These are phyloP conservation scores for Mesoligia furuncula DNA, from an alignment of 2,888 invertebrate species.

Conservation along the genomic window DNA sequence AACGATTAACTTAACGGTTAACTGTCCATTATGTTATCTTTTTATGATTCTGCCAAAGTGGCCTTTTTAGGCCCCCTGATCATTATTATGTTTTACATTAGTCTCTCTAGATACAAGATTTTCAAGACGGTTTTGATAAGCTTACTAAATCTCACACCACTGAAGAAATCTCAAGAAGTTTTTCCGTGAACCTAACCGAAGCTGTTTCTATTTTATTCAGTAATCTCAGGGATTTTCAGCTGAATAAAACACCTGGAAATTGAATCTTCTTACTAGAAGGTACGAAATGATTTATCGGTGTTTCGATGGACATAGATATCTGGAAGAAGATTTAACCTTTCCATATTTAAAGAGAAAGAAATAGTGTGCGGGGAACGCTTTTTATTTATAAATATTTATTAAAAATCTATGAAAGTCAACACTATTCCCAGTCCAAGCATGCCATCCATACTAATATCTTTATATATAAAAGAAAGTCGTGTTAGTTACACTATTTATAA, in stretches of 20 bases:
- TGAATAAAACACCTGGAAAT: constrained; percentile 42
- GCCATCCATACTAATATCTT: no score
- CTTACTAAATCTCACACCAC: constrained; percentile 19
- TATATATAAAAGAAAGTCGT: no score
- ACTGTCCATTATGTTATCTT: no score
- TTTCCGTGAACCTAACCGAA: constrained; percentile 5
- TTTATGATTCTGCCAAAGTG: no score
- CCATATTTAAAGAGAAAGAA: not conserved
- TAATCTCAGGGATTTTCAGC: constrained; percentile 31
- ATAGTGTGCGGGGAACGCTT: not conserved
- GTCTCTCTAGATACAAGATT: not conserved
- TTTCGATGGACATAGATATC: constrained; percentile 9
- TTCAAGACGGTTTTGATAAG: not conserved
- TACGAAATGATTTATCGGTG: constrained; percentile 31
- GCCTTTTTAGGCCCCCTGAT: no score
- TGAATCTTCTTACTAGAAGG: constrained; percentile 33
- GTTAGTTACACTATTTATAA: no score
- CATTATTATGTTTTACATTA: no score
- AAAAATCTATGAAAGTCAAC: no score
- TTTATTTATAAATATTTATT: not conserved
- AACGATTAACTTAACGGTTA: no score
- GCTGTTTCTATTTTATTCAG: constrained; percentile 38
- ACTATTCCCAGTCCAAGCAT: no score
- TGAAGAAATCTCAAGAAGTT: not conserved
- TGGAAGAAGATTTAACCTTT: not conserved